These are phyloP conservation scores for Drosophila lini DNA, from an alignment of 1,140 invertebrate genomes.

Conservation along the genomic window DNA sequence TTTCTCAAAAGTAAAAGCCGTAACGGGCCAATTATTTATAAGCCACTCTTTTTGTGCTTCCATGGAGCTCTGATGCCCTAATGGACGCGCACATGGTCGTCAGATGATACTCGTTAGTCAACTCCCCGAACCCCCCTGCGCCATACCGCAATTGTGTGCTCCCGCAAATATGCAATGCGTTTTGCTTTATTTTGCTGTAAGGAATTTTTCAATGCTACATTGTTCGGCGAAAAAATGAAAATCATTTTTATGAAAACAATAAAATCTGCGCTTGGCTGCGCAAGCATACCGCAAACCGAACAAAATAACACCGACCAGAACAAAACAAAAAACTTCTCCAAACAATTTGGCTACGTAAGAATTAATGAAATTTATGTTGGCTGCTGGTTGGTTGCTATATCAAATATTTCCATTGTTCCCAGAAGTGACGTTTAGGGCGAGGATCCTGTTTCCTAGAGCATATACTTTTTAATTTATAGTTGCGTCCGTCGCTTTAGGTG, in stretches of 20 bases:
- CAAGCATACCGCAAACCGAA: conserved; percentile 16
- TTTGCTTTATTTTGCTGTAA: conserved; percentile 31
- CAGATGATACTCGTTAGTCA: conserved; percentile 18
- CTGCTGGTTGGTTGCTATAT: conserved; percentile 11
- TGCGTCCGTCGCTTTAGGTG: conserved; percentile 20
- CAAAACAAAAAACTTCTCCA: conserved; percentile 34
- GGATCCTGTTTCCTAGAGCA: conserved; percentile 16
- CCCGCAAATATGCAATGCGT: conserved; percentile 41
- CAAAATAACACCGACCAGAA: conserved; percentile 11
- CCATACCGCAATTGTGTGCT: conserved; percentile 8
- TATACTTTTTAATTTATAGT: conserved; percentile 62
- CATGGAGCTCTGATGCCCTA: conserved; percentile 1
- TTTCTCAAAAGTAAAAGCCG: background rate
- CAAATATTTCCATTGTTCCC: conserved; percentile 61
- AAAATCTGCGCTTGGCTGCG: conserved; percentile 54
- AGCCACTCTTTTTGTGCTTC: conserved; percentile 1
- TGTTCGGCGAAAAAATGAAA: conserved; percentile 61
- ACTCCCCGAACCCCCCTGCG: background rate
- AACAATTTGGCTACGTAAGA: conserved; percentile 60
- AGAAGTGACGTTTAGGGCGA: conserved; percentile 36
- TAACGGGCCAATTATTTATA: conserved; percentile 8
- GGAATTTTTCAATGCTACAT: conserved; percentile 52
- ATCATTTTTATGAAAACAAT: conserved; percentile 74
- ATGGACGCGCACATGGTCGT: conserved; percentile 18
- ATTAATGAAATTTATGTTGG: conserved; percentile 73